Evolutionary conservation across 2,888 invertebrate species (phyloP).

Genomic region (Eilema caniola): DNA sequence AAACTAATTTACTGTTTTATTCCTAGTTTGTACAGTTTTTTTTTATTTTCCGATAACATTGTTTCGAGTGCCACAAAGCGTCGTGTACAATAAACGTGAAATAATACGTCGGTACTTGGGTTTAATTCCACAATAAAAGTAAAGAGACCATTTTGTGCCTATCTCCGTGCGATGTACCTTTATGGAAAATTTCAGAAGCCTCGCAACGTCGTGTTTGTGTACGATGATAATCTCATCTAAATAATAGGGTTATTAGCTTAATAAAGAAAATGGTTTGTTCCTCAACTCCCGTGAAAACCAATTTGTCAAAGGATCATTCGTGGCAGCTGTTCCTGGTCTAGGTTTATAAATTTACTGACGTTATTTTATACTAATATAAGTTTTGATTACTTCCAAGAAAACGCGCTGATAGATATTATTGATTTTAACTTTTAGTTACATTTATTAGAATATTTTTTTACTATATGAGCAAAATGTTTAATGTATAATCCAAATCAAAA

Average conservation of each 20-base stretch:
- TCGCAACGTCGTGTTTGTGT: conserved; percentile 4
- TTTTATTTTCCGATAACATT: conserved; percentile 36
- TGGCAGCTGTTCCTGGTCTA: not conserved
- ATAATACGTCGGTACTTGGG: conserved; percentile 40
- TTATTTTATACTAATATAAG: too few species aligned
- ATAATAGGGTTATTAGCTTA: not conserved
- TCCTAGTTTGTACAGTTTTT: conserved; percentile 41
- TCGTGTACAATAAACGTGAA: conserved; percentile 43
- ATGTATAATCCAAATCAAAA: too few species aligned
- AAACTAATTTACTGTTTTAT: conserved; percentile 33
- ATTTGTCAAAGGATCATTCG: not conserved
- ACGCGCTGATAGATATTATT: too few species aligned
- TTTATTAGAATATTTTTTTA: too few species aligned
- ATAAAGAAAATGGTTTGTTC: not conserved
- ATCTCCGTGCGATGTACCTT: conserved; percentile 23
- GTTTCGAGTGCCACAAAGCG: conserved; percentile 35
- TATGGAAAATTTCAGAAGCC: conserved; percentile 12
- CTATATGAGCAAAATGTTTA: too few species aligned
- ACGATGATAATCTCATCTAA: conserved; percentile 3
- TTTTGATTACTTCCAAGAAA: too few species aligned
- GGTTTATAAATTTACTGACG: too few species aligned
- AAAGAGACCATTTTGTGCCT: conserved; percentile 30
- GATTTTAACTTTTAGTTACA: too few species aligned
- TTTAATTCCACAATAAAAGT: conserved; percentile 47
- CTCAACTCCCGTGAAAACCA: not conserved